Conservation (phyloP, 2,113 vertebrate species). For the Agapornis roseicollis region DNA sequence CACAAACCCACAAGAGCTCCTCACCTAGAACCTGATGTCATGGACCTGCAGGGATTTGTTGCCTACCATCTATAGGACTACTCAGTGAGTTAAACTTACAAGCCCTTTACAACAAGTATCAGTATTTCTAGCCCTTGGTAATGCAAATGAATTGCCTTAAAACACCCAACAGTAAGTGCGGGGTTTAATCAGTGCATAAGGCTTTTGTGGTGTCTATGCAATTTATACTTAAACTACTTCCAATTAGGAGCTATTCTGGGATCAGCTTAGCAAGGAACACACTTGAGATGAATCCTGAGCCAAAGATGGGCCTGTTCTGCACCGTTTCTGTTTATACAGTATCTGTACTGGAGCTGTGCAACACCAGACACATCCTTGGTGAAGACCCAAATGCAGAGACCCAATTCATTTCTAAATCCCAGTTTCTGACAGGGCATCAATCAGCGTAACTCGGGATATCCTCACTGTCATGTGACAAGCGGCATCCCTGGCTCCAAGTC, state of each 20-base stretch:
- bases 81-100: background rate
- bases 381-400: background rate
- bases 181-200: background rate
- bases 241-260: background rate
- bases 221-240: background rate
- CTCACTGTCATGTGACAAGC: fast-evolving
- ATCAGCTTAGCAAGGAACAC: background rate
- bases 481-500: background rate
- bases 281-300: background rate
- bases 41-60: background rate
- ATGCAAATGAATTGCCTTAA: background rate
- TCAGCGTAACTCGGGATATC: background rate
- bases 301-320: background rate
- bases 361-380: background rate
- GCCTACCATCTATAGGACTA: background rate
- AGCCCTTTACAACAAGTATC: background rate
- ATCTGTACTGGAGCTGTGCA: background rate
- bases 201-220: background rate
- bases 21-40: background rate
- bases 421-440: background rate
- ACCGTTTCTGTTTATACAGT: background rate
- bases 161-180: background rate
- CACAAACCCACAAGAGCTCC: background rate
- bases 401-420: background rate
- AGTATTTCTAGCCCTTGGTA: background rate